phyloP scores from a whole-genome alignment of 2,797 vertebrate genomes.

The Allobates femoralis region DNA sequence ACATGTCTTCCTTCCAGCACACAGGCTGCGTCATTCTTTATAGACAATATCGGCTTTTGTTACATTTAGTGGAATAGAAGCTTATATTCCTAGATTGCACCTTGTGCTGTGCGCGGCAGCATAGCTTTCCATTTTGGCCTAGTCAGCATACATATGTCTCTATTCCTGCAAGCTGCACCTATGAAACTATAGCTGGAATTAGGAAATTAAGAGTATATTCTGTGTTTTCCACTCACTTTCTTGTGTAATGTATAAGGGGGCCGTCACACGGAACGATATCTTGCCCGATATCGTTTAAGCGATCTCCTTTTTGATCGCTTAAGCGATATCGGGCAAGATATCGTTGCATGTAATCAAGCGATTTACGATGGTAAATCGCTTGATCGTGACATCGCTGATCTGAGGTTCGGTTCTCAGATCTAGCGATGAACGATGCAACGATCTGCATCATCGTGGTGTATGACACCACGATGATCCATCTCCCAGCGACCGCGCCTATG shows the following conservation, averaged over 20 bases:
- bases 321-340: no score
- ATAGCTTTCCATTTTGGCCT: conserved; percentile 1
- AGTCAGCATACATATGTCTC: background rate
- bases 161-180: background rate
- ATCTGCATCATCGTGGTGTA: no score
- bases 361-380: no score
- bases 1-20: conserved; percentile 21
- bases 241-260: conserved; percentile 23
- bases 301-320: no score
- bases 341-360: no score
- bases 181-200: background rate
- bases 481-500: no score
- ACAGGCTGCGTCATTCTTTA: conserved; percentile 31
- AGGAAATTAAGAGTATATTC: background rate
- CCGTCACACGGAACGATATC: no score
- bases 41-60: conserved; percentile 2
- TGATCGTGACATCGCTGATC: no score
- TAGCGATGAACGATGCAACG: no score
- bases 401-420: no score
- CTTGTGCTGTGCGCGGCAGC: conserved; percentile 4
- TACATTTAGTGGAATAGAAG: background rate
- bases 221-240: background rate
- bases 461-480: no score
- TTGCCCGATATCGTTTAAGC: no score
- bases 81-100: conserved; percentile 28